Conservation (phyloP, 2,888 invertebrate genomes). For the Timandra comae region DNA sequence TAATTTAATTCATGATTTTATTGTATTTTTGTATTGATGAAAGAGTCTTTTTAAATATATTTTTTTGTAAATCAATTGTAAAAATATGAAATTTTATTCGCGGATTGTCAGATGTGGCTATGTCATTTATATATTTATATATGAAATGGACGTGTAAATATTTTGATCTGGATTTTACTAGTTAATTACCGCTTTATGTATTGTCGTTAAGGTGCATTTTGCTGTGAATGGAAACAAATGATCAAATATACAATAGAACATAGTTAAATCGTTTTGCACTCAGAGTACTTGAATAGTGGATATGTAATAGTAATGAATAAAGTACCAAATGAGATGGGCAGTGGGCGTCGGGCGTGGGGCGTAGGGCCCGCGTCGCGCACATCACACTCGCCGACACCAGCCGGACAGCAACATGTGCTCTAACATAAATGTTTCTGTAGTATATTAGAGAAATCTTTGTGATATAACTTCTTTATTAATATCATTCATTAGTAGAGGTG, state of each 20-base stretch:
- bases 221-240: constrained; percentile 21
- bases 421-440: constrained; percentile 52
- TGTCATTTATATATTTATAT: constrained; percentile 31
- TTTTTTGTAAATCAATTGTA: constrained; percentile 45
- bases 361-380: too few relatives aligned
- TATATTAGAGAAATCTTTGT: constrained; percentile 59
- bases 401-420: constrained; percentile 38
- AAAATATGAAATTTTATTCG: constrained; percentile 32
- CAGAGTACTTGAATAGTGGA: constrained; percentile 1
- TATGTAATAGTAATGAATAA: not conserved
- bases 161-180: constrained; percentile 59
- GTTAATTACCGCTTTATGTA: constrained; percentile 39
- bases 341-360: too few relatives aligned
- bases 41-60: constrained; percentile 31
- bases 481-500: constrained; percentile 60
- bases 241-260: constrained; percentile 5
- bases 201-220: constrained; percentile 43
- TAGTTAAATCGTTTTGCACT: constrained; percentile 2
- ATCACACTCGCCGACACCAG: too few relatives aligned
- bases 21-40: constrained; percentile 53
- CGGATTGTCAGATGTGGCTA: constrained; percentile 25
- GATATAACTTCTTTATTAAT: constrained; percentile 54
- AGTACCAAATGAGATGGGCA: not conserved
- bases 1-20: constrained; percentile 55
- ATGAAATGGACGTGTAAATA: constrained; percentile 52